phyloP scores from a whole-genome alignment of 2,113 vertebrate species.

The Rhagologus leucostigma region DNA sequence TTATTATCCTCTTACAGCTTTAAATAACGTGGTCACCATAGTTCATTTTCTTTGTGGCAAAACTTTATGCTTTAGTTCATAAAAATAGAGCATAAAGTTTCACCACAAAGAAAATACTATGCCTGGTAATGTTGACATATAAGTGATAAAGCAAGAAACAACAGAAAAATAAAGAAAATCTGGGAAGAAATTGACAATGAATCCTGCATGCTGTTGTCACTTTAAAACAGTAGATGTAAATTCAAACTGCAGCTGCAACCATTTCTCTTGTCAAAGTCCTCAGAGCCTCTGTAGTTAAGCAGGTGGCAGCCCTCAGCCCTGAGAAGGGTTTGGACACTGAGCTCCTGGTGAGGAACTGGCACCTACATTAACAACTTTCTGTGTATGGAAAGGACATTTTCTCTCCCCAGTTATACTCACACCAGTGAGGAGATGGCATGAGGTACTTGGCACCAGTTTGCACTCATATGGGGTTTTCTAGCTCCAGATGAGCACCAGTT shows the following conservation, averaged over 20 bases:
- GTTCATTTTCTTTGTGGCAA: neutral
- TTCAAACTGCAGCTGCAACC: neutral
- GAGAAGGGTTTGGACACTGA: neutral
- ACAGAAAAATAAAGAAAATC: neutral
- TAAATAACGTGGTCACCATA: neutral
- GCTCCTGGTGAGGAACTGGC: neutral
- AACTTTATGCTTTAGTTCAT: neutral
- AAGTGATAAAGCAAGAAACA: neutral
- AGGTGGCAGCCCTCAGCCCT: neutral
- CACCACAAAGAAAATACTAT: neutral
- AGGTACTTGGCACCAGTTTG: neutral
- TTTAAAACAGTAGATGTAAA: neutral
- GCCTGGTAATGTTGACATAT: neutral
- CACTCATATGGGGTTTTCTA: accelerated
- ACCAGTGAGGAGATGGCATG: neutral
- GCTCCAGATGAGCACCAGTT: neutral
- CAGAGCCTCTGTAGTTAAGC: neutral
- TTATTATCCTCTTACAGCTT: neutral
- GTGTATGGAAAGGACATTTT: neutral
- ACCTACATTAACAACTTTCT: neutral
- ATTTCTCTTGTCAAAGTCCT: neutral
- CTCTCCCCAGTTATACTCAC: neutral
- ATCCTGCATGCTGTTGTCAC: neutral
- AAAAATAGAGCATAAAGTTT: neutral
- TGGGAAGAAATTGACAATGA: neutral